Conservation (phyloP, 2,113 vertebrate species). For the Raja brachyura region DNA sequence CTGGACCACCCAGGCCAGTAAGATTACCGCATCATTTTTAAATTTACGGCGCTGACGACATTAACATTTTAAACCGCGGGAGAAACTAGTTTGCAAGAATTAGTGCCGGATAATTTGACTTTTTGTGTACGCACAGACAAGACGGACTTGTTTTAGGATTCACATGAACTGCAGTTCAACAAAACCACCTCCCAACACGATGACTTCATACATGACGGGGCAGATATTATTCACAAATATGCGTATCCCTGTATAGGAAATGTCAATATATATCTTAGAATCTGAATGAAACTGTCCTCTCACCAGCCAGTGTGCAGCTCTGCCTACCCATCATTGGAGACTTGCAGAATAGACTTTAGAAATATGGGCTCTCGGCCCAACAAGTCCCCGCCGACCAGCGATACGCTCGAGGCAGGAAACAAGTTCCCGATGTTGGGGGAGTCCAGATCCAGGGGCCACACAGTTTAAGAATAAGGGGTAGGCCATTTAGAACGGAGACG, state of each 20-base stretch:
- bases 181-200: neutral
- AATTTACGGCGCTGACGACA: neutral
- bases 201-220: neutral
- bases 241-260: neutral
- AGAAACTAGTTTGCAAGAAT: conserved; percentile 28
- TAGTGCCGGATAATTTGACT: conserved; percentile 31
- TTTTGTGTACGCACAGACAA: neutral
- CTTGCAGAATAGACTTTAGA: no score
- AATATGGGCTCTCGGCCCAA: no score
- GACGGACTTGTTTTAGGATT: conserved; percentile 3
- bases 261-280: neutral
- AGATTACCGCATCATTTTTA: neutral
- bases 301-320: no score
- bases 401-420: no score
- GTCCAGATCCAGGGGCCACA: no score
- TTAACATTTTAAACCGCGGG: neutral
- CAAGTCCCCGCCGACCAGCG: no score
- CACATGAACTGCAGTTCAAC: neutral
- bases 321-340: no score
- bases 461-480: no score
- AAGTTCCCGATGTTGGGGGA: no score
- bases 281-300: neutral
- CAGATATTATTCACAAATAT: neutral
- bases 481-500: no score
- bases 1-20: neutral